phyloP scores from a whole-genome alignment of 2,113 vertebrate species.

The Trinectes maculatus region DNA sequence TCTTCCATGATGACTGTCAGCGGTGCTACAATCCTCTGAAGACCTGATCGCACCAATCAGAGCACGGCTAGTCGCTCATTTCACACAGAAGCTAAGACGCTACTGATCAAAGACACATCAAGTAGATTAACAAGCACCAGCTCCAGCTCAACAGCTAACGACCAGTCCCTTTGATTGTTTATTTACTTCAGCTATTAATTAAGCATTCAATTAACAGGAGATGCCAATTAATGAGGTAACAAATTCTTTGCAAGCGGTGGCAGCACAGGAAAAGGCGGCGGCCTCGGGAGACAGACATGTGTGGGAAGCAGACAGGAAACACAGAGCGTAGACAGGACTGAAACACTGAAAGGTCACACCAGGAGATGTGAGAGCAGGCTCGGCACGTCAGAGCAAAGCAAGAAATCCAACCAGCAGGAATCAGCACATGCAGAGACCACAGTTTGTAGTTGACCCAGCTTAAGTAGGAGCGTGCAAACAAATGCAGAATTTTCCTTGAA shows the following conservation, averaged over 20 bases:
- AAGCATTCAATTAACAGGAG: slow-evolving; percentile 7
- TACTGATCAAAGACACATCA: slow-evolving; percentile 6
- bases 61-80: slow-evolving; percentile 4
- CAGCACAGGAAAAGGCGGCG: not conserved
- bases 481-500: not conserved
- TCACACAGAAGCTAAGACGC: not conserved
- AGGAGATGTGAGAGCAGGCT: slow-evolving; percentile 2
- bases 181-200: slow-evolving; percentile 22
- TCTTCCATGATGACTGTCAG: not conserved
- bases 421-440: not conserved
- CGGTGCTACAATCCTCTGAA: too few species aligned
- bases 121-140: slow-evolving; percentile 22
- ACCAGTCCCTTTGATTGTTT: slow-evolving; percentile 20
- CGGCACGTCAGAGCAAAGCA: slow-evolving; percentile 2
- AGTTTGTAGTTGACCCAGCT: slow-evolving; percentile 7
- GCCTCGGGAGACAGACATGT: not conserved
- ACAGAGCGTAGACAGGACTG: not conserved
- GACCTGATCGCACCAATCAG: not conserved
- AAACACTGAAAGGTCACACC: slow-evolving; percentile 39
- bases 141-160: slow-evolving; percentile 6
- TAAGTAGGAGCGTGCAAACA: not conserved
- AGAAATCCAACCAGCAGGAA: slow-evolving; percentile 17
- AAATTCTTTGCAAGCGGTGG: not conserved
- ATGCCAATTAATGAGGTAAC: not conserved
- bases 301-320: slow-evolving; percentile 8